Evolutionary conservation across 2,113 vertebrate species (phyloP), one percentile per base, ranked within the genome.

Genomic region (Sinocyclocheilus grahami): DNA sequence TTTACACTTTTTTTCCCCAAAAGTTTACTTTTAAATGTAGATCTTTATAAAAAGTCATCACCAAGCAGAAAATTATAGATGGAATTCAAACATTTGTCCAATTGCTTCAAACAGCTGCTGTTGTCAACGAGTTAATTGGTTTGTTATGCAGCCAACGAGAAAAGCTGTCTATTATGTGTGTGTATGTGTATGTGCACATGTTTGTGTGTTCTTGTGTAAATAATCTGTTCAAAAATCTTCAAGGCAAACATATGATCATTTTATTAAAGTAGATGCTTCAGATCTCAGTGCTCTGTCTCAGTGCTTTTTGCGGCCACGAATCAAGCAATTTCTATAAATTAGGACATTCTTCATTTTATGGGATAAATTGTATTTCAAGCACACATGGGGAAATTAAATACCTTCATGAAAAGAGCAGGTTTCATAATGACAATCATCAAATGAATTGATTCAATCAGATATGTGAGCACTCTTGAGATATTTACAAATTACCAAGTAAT

Each of bases 151-250:
- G 72, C 83, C 83, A 85, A 76, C 63, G 37, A 27, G 55, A 76
- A 76, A 62, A 62, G 53, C 53, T 75, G 4, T 51, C n/a, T 48
- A 10, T 30, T 30, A 30, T 46, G 55, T 83, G 62, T 58, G 84
- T 88, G 86, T 82, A 67, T 89, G 46, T 87, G 83, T 55, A 55
- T 77, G 33, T 85, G 82, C 48, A 24, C 87, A 81, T 86, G 81
- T 84, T 91, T 90, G 60, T 88, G 89, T 55, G 65, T 37, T 30
- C 8, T 20, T 48, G 20, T 79, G 30, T n/a, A 46, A 81, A 81
- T 46, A 63, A 63, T 65, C 78, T 80, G 33, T 16, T 27, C 10
- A 81, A 46, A 63, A 65, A 65, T 65, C 13, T 46, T 81, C n/a
- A 65, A 81, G 60, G 13, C 24, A 81, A 81, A 81, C 16, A 79